Evolutionary conservation across 1,140 invertebrate genomes (phyloP), one percentile per base, ranked within the genome.

Genomic region (Drosophila nikananu): DNA sequence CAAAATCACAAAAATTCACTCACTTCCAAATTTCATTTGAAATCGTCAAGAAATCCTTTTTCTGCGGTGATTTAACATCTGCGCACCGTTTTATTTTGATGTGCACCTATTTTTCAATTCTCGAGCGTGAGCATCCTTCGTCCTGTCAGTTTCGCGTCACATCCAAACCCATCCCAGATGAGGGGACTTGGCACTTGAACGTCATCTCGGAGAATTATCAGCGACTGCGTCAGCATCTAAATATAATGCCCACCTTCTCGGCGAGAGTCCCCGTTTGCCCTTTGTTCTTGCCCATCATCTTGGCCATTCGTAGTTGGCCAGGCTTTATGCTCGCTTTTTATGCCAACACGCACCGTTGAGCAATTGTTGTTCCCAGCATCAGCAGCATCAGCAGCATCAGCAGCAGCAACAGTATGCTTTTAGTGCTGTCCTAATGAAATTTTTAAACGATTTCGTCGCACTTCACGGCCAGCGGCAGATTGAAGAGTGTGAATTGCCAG

Each of bases 21-120:
- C 4, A 12, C 9, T 5, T 54, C 0, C 3, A 21, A 21, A 17
- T 15, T 17, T 25, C 2, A 10, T 3, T 6, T 1, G 10, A 21
- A 25, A 7, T 15, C 5, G 0, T 4, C 1, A 2, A 9, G 1
- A 58, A 58, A 8, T 7, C 9, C 1, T 41, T 39, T 65, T 64
- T 44, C 2, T 42, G 19, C 27, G n/a, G 58, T 35, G 27, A 42
- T 21, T 48, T 32, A 54, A 37, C 55, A 60, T 46, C 49, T 60
- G 58, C 61, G 48, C 42, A 39, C n/a, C 61, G 78, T 66, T 77
- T 77, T 73, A 72, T 76, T 81, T 81, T 77, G 80, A 81, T 72
- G 79, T 68, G 77, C 81, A 84, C 71, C 70, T 84, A 84, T 84
- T 81, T 84, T 84, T 84, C 77, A 84, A 84, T 77, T 84, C 83